phyloP scores from a whole-genome alignment of 2,888 invertebrate genomes.

The Pseudococcus longispinus region DNA sequence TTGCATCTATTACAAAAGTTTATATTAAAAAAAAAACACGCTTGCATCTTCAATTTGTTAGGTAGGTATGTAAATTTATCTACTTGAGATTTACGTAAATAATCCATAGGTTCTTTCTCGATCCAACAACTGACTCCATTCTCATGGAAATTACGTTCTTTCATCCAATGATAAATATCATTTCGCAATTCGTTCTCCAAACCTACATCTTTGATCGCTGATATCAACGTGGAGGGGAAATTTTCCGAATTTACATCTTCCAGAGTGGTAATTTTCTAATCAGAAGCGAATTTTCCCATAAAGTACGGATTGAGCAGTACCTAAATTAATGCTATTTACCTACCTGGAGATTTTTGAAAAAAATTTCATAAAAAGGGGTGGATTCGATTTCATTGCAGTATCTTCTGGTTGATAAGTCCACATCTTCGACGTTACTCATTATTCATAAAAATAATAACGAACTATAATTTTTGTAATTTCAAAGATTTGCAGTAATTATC shows the following conservation, averaged over 20 bases:
- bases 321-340: neutral
- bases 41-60: neutral
- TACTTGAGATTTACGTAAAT: conserved; percentile 81
- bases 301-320: neutral
- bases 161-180: conserved; percentile 82
- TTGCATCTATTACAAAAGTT: conserved; percentile 65
- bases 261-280: conserved; percentile 79
- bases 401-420: neutral
- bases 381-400: conserved; percentile 44
- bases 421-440: neutral
- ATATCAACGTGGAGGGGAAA: conserved; percentile 78
- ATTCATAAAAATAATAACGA: neutral
- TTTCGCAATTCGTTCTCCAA: conserved; percentile 84
- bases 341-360: conserved; percentile 46
- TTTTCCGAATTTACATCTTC: conserved; percentile 78
- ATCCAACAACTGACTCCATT: conserved; percentile 61
- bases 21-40: neutral
- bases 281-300: neutral
- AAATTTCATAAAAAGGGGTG: conserved; percentile 44
- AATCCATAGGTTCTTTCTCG: conserved; percentile 72
- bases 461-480: neutral
- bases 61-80: neutral
- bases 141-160: conserved; percentile 64
- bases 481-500: neutral
- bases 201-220: conserved; percentile 78